These are phyloP conservation scores for Andricus quercusramuli DNA, from an alignment of 2,888 invertebrate species.

Conservation along the genomic window DNA sequence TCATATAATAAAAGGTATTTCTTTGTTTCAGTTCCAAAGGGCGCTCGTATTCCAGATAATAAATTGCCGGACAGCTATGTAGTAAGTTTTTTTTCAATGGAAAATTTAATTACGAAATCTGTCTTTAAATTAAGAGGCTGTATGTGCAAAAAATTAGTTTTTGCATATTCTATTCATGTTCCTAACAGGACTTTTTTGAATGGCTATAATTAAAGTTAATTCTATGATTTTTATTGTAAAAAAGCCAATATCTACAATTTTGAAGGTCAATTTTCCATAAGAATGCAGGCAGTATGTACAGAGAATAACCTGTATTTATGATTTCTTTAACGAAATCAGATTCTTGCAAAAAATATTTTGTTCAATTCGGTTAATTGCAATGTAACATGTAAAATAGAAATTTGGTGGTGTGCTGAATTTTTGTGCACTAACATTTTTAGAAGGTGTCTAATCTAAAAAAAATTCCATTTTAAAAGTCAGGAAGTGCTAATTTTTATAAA, in stretches of 20 bases:
- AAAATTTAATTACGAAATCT: background rate
- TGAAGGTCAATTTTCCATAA: background rate
- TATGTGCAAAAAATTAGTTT: background rate
- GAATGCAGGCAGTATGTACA: background rate
- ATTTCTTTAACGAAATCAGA: background rate
- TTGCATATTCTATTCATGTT: background rate
- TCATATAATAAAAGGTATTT: slow-evolving; percentile 38
- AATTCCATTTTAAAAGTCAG: no score
- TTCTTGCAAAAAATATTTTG: background rate
- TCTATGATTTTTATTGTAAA: background rate
- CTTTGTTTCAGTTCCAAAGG: slow-evolving; percentile 70
- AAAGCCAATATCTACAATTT: background rate
- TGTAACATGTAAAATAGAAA: background rate
- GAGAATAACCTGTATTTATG: background rate
- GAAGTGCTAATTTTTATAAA: no score
- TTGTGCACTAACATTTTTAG: no score
- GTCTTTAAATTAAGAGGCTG: background rate
- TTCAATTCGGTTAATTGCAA: background rate
- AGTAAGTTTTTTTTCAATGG: slow-evolving; percentile 79
- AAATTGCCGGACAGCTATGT: slow-evolving; percentile 81
- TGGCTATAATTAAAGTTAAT: background rate
- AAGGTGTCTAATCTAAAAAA: no score
- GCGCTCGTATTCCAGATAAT: slow-evolving; percentile 75
- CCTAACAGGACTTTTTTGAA: background rate
- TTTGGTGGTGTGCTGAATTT: background rate